phyloP scores from a whole-genome alignment of 2,888 invertebrate genomes.

The Nebria salina region DNA sequence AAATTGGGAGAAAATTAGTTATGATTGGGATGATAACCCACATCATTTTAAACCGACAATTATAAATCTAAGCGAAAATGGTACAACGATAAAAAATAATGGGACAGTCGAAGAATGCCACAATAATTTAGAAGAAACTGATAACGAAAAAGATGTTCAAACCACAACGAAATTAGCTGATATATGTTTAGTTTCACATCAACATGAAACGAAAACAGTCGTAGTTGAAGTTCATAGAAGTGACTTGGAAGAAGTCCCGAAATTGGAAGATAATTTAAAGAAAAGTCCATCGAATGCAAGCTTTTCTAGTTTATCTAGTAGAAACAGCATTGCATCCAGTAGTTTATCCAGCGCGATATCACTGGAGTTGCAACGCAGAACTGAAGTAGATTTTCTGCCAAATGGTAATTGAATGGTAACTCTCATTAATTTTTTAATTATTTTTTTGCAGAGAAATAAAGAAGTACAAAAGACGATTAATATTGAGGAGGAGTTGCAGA shows the following conservation, averaged over 20 bases:
- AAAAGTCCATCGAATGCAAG: constrained; percentile 61
- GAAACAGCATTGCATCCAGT: constrained; percentile 60
- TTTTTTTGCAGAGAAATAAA: constrained; percentile 53
- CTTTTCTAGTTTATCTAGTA: constrained; percentile 58
- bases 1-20: constrained; percentile 71
- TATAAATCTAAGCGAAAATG: constrained; percentile 77
- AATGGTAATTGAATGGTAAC: not conserved
- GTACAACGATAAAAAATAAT: constrained; percentile 74
- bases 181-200: constrained; percentile 62
- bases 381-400: constrained; percentile 65
- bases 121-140: constrained; percentile 52
- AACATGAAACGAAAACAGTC: constrained; percentile 71
- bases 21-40: constrained; percentile 66
- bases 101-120: constrained; percentile 58
- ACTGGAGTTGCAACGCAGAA: constrained; percentile 74
- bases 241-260: constrained; percentile 58
- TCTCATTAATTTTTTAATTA: not conserved
- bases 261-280: constrained; percentile 54
- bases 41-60: constrained; percentile 75
- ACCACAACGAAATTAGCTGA: constrained; percentile 58
- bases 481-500: constrained; percentile 61
- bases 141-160: constrained; percentile 29
- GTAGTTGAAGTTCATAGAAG: constrained; percentile 80
- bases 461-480: constrained; percentile 55
- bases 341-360: constrained; percentile 76